Conservation (phyloP, 2,113 vertebrate genomes). For the Urocolius indicus region DNA sequence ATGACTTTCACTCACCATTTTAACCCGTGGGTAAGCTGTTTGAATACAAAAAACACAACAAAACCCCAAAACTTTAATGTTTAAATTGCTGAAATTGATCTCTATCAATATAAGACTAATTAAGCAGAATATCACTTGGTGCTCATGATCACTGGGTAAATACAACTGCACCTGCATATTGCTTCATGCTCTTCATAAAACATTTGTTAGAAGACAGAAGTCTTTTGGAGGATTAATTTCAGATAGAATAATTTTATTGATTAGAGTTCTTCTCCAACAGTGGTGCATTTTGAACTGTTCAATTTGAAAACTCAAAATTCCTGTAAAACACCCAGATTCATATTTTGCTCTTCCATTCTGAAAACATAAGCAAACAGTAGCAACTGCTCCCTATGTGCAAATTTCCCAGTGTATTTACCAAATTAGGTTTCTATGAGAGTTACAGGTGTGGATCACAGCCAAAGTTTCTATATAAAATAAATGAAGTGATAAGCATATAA, state of each 20-base stretch:
- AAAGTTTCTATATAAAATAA: conserved; percentile 17
- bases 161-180: conserved; percentile 69
- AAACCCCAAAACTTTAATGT: background rate
- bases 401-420: conserved; percentile 32
- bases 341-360: background rate
- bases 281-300: background rate
- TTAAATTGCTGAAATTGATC: conserved; percentile 42
- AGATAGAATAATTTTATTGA: conserved; percentile 7
- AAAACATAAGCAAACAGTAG: conserved; percentile 23
- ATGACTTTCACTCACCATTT: conserved; percentile 89
- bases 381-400: conserved; percentile 19
- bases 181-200: conserved; percentile 73
- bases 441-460: background rate
- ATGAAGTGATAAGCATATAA: background rate
- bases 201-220: conserved; percentile 69
- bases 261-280: background rate
- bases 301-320: conserved; percentile 30
- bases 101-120: conserved; percentile 28
- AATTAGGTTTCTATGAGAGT: background rate
- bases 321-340: conserved; percentile 51
- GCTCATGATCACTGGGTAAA: conserved; percentile 81
- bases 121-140: conserved; percentile 44
- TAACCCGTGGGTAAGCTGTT: conserved; percentile 54
- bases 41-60: conserved; percentile 11
- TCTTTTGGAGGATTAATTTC: conserved; percentile 59